These are phyloP conservation scores for Conchocele bisecta DNA, from an alignment of 2,888 invertebrate genomes.

Conservation along the genomic window DNA sequence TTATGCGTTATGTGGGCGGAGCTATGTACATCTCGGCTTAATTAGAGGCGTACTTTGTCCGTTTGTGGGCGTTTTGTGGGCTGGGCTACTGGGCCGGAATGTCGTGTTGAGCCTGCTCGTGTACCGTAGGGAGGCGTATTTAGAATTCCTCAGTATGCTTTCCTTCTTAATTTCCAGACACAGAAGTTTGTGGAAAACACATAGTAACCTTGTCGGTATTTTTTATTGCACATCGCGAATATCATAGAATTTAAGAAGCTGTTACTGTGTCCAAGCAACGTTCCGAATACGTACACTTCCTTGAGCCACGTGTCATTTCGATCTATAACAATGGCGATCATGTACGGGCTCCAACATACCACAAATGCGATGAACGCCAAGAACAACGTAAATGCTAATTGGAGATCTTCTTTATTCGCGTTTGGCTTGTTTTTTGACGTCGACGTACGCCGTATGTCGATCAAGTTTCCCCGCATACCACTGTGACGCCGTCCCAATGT, in stretches of 20 bases:
- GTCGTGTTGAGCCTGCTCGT: conserved; percentile 31
- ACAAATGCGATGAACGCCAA: conserved; percentile 67
- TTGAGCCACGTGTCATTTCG: conserved; percentile 58
- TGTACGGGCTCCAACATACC: conserved; percentile 66
- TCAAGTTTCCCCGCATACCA: conserved; percentile 6
- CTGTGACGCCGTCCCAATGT: conserved; percentile 16
- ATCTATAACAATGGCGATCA: conserved; percentile 59
- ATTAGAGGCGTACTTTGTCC: too few species aligned
- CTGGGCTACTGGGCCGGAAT: too few species aligned
- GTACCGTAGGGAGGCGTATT: conserved; percentile 18
- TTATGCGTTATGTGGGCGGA: too few species aligned
- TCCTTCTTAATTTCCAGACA: conserved; percentile 41
- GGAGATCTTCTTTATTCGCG: conserved; percentile 53
- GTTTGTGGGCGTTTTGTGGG: too few species aligned
- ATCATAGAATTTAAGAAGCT: conserved; percentile 69
- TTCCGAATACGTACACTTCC: conserved; percentile 61
- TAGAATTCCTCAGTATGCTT: conserved; percentile 29
- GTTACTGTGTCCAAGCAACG: conserved; percentile 67
- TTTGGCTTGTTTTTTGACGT: too few species aligned
- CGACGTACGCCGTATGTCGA: conserved; percentile 5
- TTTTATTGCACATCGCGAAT: conserved; percentile 62
- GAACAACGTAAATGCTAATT: conserved; percentile 66
- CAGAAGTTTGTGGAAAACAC: conserved; percentile 44
- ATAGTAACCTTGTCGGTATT: conserved; percentile 64
- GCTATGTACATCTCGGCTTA: too few species aligned